Conservation (phyloP, 2,888 invertebrate species). For the Chrysodeixis includens region DNA sequence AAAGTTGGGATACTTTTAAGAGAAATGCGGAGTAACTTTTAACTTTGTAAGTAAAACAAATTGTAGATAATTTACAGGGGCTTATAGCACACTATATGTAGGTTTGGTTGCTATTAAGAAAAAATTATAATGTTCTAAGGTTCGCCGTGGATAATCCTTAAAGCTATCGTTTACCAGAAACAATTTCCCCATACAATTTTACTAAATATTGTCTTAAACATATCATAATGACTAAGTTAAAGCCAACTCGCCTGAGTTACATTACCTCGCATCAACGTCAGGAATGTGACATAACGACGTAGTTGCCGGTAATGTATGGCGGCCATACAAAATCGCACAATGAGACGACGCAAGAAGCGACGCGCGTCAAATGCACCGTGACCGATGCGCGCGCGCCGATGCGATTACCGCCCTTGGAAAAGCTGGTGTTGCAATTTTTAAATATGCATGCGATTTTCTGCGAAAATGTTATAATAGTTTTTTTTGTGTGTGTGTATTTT, state of each 20-base stretch:
- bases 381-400: conserved; percentile 57
- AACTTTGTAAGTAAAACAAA: no score
- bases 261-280: conserved; percentile 25
- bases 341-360: conserved; percentile 64
- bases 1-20: background rate
- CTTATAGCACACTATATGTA: no score
- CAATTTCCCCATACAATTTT: background rate
- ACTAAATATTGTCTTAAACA: background rate
- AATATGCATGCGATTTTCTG: background rate
- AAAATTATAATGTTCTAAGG: no score
- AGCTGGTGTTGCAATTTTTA: conserved; percentile 14
- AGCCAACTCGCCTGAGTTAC: conserved; percentile 7
- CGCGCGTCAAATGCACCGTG: conserved; percentile 61
- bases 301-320: conserved; percentile 76
- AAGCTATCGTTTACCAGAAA: background rate
- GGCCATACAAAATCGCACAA: conserved; percentile 81
- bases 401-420: conserved; percentile 29
- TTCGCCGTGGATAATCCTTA: background rate
- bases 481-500: background rate
- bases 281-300: conserved; percentile 67
- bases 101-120: no score
- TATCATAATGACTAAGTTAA: background rate
- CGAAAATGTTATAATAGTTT: no score
- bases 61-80: no score
- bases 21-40: background rate